phyloP scores from a whole-genome alignment of 30 jellyfish, hydroid and myxozoan species.

The Hydra vulgaris region DNA sequence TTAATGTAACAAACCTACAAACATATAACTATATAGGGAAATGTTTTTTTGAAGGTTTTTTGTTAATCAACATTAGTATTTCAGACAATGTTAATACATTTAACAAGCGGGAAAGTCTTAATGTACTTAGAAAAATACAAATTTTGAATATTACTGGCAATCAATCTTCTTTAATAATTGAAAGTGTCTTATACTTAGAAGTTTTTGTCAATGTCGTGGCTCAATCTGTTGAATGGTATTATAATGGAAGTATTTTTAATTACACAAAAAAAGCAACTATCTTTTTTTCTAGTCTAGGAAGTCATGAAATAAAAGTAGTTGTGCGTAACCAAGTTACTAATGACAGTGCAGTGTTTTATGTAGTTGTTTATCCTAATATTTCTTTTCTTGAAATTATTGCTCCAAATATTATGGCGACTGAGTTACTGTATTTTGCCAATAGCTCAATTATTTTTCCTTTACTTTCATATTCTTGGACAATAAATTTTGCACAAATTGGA shows the following conservation, averaged over 20 bases:
- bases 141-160: not conserved
- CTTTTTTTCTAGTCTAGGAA: conserved; percentile 27
- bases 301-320: conserved; percentile 3
- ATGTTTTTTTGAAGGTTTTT: not conserved
- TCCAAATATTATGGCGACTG: not conserved
- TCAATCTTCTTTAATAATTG: not conserved
- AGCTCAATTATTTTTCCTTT: not conserved
- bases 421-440: not conserved
- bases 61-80: not conserved
- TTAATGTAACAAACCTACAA: not conserved
- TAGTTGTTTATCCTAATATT: conserved; percentile 28
- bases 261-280: not conserved
- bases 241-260: not conserved
- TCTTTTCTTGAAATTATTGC: conserved; percentile 8
- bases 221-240: conserved; percentile 26
- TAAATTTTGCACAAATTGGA: conserved; percentile 1
- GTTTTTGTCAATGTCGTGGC: conserved; percentile 17
- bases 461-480: conserved; percentile 41
- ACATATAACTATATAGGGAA: not conserved
- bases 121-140: not conserved
- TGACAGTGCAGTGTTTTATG: not conserved
- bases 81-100: conserved; percentile 1
- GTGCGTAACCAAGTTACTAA: conserved; percentile 34
- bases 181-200: not conserved
- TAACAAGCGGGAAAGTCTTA: not conserved